Evolutionary conservation across 2,888 invertebrate genomes (phyloP), one percentile per base, ranked within the genome.

Genomic region (Eutolmus rufibarbis): DNA sequence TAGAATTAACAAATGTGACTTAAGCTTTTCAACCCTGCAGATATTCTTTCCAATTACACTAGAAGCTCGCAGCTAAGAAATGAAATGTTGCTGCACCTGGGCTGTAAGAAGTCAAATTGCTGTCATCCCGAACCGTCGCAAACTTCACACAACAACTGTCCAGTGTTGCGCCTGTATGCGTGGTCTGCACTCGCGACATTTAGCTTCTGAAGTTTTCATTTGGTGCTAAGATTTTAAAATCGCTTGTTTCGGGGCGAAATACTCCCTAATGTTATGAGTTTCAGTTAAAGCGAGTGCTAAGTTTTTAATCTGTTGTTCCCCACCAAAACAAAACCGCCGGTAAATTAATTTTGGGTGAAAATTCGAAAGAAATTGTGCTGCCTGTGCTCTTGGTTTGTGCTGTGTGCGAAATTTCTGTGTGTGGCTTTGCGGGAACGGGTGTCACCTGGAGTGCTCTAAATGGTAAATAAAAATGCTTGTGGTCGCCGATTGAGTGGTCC

Each of bases 141-240:
- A 74, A 31, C 74, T 85, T 85, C 85, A 46, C n/a, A 12, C 9
- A 28, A 84, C 66, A 84, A 82, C 82, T 84, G 82, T 84, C 66
- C 40, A 46, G 66, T 66, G 66, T 14, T 66, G 66, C 12, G 31
- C 9, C 2, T 84, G 85, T 85, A 23, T 84, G 84, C 28, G 66
- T 23, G 7, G 23, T 74, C 46, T 23, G 5, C 16, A 16, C 9
- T 85, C 85, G 37, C 14, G 51, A 43, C 66, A 12, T 23, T 66
- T 5, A 28, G 66, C 74, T 84, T 56, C n/a, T 16, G 57, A 34
- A 85, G 57, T 19, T 37, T 74, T 85, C 85, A 74, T 85, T 85
- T 85, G 85, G 85, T 85, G 85, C 85, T 85, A 74, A 74, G 74
- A 74, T 85, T 43, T 85, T 85, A 85, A 85, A 85, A 74, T 85